Percentiles rank a stretch among this genome's conserved stretches.
Conservation (phyloP, 2,797 vertebrate species). For the Delichon dasypus region DNA sequence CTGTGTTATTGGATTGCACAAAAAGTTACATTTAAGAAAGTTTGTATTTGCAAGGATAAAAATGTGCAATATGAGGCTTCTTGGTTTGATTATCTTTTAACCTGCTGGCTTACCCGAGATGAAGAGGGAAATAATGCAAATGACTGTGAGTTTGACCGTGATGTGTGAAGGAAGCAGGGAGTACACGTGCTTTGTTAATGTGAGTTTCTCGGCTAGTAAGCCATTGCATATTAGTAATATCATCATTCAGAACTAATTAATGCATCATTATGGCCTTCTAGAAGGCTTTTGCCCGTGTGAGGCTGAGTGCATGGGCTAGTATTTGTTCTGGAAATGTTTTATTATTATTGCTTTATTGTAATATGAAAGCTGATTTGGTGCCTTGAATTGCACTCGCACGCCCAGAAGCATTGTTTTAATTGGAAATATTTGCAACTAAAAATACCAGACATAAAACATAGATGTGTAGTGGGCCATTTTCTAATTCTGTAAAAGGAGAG, state of each 20-base stretch:
- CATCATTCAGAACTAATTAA: constrained; percentile 58
- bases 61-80: neutral
- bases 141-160: neutral
- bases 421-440: constrained; percentile 7
- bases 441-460: neutral
- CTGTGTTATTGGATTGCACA: neutral
- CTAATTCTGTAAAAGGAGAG: neutral
- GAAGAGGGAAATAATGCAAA: neutral
- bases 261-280: constrained; percentile 23
- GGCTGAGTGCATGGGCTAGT: neutral
- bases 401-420: constrained; percentile 24
- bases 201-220: constrained; percentile 11
- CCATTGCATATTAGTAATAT: neutral
- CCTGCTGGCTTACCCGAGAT: constrained; percentile 17
- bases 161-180: neutral
- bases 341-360: constrained; percentile 15
- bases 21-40: neutral
- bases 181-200: neutral
- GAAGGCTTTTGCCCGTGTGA: constrained; percentile 39
- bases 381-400: neutral
- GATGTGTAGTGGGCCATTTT: neutral
- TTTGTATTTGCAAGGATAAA: neutral
- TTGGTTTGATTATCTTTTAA: constrained; percentile 28
- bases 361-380: constrained; percentile 3
- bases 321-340: constrained; percentile 41